Evolutionary conservation across 1,140 invertebrate genomes (phyloP), one percentile per base, ranked within the genome.

Genomic region (Coenobita brevimanus): DNA sequence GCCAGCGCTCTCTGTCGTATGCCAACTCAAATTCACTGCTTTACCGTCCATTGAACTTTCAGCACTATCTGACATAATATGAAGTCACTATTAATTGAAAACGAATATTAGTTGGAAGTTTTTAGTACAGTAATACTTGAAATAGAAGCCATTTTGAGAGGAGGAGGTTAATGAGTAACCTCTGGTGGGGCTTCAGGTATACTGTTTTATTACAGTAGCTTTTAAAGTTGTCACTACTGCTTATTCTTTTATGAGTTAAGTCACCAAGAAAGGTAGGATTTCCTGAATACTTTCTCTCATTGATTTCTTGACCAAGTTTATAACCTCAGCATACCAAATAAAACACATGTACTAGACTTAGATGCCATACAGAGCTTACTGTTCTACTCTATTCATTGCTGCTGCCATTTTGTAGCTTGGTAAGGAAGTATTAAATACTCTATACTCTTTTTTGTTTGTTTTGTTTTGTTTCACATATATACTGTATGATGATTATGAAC

Each of bases 261-360:
- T 73, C 50, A 67, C 57, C 84, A 81, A 62, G 62, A 71, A 41
- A 71, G 75, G 62, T 43, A 69, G 64, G 24, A 50, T 79, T 73
- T 71, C 41, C 54, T 64, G n/a, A 71, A 71, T 33, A 71, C 17
- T 33, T 1, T 71, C 33, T 27, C 27, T 87, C 50, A 54, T 71
- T 80, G 27, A 64, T 67, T 76, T 76, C 71, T 71, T 38, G 36
- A 46, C 54, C 38, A 78, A 87, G 76, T 87, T 54, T 50, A 87
- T 87, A 87, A 87, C 85, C 85, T 87, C 85, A 87, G 46, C 69
- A 87, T 87, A 87, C 85, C 85, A 87, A 87, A 87, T 87, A 87
- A 87, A 69, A 87, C 62, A 80, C 82, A 85, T 78, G 60, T 85
- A 75, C 75, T 87, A 80, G 78, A 67, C 50, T 87, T 87, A 87